phyloP scores from a whole-genome alignment of 2,113 vertebrate genomes.

The Sylvilagus bachmani region DNA sequence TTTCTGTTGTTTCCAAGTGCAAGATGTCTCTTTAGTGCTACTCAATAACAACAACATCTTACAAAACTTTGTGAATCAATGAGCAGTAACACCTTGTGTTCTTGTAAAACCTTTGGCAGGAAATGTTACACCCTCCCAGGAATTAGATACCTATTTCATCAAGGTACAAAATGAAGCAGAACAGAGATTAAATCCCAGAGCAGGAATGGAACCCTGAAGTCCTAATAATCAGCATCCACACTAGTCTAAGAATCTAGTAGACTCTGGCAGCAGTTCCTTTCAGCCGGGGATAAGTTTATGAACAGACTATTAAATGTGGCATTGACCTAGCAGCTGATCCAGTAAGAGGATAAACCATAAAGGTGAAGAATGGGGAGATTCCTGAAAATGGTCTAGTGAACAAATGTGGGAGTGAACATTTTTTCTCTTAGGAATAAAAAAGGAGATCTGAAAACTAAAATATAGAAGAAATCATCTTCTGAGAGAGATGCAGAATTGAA shows the following conservation, averaged over 20 bases:
- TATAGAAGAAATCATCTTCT: neutral
- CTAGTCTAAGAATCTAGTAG: conserved; percentile 44
- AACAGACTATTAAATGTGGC: conserved; percentile 60
- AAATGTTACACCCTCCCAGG: neutral
- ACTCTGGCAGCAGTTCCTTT: conserved; percentile 38
- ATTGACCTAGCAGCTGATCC: conserved; percentile 35
- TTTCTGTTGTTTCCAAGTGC: conserved; percentile 14
- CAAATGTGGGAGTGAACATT: conserved; percentile 51
- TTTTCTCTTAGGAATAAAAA: conserved; percentile 34
- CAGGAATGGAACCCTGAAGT: conserved; percentile 50
- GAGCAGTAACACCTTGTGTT: neutral
- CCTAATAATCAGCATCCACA: conserved; percentile 56
- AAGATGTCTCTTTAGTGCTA: neutral
- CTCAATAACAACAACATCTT: neutral
- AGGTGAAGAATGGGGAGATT: conserved; percentile 57
- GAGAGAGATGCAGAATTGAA: neutral
- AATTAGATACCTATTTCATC: conserved; percentile 17
- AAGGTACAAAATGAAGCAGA: conserved; percentile 48
- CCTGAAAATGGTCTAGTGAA: conserved; percentile 36
- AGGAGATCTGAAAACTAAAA: conserved; percentile 25
- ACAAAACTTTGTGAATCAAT: neutral
- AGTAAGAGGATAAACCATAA: conserved; percentile 37
- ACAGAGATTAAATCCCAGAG: neutral
- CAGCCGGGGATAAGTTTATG: conserved; percentile 66
- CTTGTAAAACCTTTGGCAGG: neutral